Percentiles rank a stretch among this genome's conserved stretches.
These are phyloP conservation scores for Steromphala cineraria DNA, from an alignment of 2,888 invertebrate genomes.

Conservation along the genomic window DNA sequence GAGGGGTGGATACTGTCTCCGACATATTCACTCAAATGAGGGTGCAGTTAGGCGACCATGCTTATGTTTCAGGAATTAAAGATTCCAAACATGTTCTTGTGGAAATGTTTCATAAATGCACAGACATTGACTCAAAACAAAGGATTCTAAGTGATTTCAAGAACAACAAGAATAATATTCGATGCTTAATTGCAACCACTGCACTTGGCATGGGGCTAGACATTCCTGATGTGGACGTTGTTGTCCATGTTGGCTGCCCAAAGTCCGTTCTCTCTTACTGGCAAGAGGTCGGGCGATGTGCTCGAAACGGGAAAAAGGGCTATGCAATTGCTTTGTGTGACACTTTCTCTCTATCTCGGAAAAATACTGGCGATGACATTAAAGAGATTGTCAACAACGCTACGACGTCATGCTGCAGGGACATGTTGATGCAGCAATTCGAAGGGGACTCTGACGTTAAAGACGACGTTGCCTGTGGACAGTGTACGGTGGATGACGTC, in stretches of 20 bases:
- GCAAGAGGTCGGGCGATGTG: neutral
- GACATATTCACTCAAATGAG: constrained; percentile 35
- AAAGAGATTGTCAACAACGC: too few relatives aligned
- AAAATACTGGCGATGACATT: too few relatives aligned
- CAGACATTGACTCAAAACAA: constrained; percentile 32
- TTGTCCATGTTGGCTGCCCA: neutral
- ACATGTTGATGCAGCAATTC: too few relatives aligned
- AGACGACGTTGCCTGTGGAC: too few relatives aligned
- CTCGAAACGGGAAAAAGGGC: neutral
- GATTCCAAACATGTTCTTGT: constrained; percentile 32
- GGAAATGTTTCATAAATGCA: constrained; percentile 43
- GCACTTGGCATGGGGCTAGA: constrained; percentile 42
- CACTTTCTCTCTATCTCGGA: neutral
- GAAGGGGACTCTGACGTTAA: too few relatives aligned
- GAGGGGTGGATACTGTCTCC: constrained; percentile 37
- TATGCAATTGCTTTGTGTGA: neutral
- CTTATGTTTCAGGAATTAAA: constrained; percentile 28
- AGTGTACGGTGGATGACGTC: too few relatives aligned
- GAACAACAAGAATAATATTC: constrained; percentile 15
- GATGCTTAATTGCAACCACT: constrained; percentile 35
- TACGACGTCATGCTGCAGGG: too few relatives aligned
- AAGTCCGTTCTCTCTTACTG: neutral
- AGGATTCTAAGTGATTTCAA: constrained; percentile 21
- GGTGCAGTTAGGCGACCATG: constrained; percentile 24
- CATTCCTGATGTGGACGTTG: constrained; percentile 16